phyloP scores from a whole-genome alignment of 2,113 vertebrate species.

The Odobenus rosmarus region DNA sequence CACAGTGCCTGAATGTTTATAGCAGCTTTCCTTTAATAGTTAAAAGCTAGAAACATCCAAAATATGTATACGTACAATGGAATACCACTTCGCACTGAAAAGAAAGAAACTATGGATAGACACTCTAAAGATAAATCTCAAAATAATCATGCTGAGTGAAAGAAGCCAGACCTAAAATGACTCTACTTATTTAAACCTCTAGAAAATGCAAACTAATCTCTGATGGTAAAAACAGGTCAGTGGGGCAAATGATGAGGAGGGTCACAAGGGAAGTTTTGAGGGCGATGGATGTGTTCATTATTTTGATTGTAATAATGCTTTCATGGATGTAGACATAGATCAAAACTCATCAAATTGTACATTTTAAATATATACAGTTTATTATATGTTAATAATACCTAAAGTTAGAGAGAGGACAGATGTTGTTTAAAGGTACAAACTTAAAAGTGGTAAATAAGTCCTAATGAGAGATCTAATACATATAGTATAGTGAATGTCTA shows the following conservation, averaged over 20 bases:
- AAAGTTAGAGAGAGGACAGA: background rate
- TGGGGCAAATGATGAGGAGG: background rate
- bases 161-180: background rate
- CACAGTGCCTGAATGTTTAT: background rate
- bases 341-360: background rate
- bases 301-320: background rate
- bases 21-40: background rate
- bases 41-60: background rate
- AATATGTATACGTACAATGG: background rate
- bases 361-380: background rate
- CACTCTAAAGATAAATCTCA: background rate
- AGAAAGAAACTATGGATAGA: background rate
- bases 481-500: background rate
- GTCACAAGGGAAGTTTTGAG: background rate
- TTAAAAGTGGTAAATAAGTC: background rate
- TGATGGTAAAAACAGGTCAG: background rate
- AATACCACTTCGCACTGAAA: background rate
- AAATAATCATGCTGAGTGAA: constrained; percentile 12
- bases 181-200: background rate
- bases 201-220: background rate
- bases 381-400: background rate
- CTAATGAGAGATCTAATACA: background rate
- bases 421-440: background rate
- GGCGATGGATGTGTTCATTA: background rate
- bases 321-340: background rate